These are phyloP conservation scores for Esox niger DNA, from an alignment of 2,113 vertebrate genomes.

Conservation along the genomic window DNA sequence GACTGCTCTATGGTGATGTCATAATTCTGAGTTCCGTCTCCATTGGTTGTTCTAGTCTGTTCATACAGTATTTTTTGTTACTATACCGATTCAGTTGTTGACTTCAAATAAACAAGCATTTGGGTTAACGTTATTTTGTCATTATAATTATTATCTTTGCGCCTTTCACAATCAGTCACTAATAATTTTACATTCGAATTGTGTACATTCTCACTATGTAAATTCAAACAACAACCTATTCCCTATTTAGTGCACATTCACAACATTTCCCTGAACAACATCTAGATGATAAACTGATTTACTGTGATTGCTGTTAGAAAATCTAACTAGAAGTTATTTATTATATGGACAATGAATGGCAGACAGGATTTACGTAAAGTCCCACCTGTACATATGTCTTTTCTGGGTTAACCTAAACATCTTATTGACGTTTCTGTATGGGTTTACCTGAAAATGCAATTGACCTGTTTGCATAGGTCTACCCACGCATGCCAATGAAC, in stretches of 20 bases:
- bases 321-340: too few relatives aligned
- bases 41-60: constrained; percentile 56
- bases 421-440: too few relatives aligned
- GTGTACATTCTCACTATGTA: too few relatives aligned
- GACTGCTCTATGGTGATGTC: constrained; percentile 38
- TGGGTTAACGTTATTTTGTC: constrained; percentile 63
- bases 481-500: too few relatives aligned
- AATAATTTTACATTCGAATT: background rate
- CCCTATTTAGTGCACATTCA: background rate
- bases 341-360: too few relatives aligned
- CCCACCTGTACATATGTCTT: too few relatives aligned
- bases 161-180: too few relatives aligned
- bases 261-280: background rate
- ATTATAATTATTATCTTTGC: constrained; percentile 15
- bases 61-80: constrained; percentile 58
- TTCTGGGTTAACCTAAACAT: too few relatives aligned
- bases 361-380: too few relatives aligned
- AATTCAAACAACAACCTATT: too few relatives aligned
- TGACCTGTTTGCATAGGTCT: too few relatives aligned
- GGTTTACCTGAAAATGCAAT: too few relatives aligned
- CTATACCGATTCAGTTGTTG: constrained; percentile 68
- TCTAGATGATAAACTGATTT: background rate
- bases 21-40: constrained; percentile 42
- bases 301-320: background rate
- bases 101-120: constrained; percentile 77